Evolutionary conservation across 1,140 invertebrate species (phyloP).

Genomic region (Drosophila novamexicana): DNA sequence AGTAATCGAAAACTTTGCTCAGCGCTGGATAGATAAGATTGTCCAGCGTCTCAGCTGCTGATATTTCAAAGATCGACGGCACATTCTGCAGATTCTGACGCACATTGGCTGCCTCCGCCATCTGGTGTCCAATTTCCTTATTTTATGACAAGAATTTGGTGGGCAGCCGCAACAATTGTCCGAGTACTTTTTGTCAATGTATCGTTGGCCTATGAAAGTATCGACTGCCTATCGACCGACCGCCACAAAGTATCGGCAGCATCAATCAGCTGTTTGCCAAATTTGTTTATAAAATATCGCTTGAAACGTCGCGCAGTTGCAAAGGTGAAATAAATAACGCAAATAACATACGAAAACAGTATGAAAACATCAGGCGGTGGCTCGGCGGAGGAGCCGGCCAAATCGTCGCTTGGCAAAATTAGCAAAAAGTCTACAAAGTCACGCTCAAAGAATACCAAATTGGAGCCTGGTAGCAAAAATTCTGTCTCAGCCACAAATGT

Average conservation of each 20-base stretch:
- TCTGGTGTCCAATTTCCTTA: too few relatives aligned
- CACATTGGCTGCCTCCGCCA: conserved; percentile 76
- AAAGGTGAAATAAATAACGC: conserved; percentile 17
- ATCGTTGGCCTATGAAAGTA: not conserved
- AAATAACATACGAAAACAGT: conserved; percentile 16
- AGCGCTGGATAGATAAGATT: conserved; percentile 80
- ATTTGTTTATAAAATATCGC: conserved; percentile 10
- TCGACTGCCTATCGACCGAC: not conserved
- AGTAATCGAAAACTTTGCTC: conserved; percentile 80
- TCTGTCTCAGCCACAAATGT: conserved; percentile 15
- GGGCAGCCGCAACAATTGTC: not conserved
- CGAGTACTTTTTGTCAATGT: not conserved
- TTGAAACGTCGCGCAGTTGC: not conserved
- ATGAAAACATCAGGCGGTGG: conserved; percentile 70
- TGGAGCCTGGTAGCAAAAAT: conserved; percentile 56
- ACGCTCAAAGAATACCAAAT: conserved; percentile 67
- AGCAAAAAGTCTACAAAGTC: conserved; percentile 80
- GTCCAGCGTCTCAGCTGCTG: conserved; percentile 77
- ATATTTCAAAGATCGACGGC: conserved; percentile 81
- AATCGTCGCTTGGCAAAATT: conserved; percentile 59
- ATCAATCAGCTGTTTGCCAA: conserved; percentile 22
- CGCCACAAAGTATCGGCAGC: conserved; percentile 3
- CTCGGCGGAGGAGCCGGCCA: conserved; percentile 62
- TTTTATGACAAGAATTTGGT: too few relatives aligned
- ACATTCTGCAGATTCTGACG: conserved; percentile 80